Base-by-base conservation (phyloP, 1,140 invertebrate genomes). In the Aricia agestis region DNA sequence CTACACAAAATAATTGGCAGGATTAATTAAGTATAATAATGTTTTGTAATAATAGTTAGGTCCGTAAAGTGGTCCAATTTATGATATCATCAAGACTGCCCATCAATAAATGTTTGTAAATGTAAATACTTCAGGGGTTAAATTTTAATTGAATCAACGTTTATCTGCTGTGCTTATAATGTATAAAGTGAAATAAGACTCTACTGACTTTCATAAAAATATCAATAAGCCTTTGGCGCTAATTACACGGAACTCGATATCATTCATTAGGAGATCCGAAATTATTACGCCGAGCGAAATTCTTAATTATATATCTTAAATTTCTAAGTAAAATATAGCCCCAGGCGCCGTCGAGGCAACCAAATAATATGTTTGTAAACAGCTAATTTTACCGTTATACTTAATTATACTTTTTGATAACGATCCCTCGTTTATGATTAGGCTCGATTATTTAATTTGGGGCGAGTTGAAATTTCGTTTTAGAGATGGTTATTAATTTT, bases 221-320 rank as follows among this genome's bases (percentile, higher is more conserved):
- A 82, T 74, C 76, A 80, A 79, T 82, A 68, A 67, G 85, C 86
- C 89, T 63, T 73, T 79, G 86, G 89, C 84, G 76, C 75, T 90
- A 90, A 91, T 91, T 91, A 91, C 83, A 78, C 74, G 86, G 72
- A 91, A 91, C 86, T 79, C 80, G 89, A 91, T 91, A 91, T 91
- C 86, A 86, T 85, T 91, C 85, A 91, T 91, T 91, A 90, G 82
- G 68, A 81, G 83, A 85, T 81, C 85, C 87, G 74, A 90, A 91
- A 91, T 91, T 90, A 90, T 89, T 90, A 82, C 84, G 84, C 83
- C 79, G 75, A 81, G 79, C 86, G 82, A 90, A 90, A 89, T 91
- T 91, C 86, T 91, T 91, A 91, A 91, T 91, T 90, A 91, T 90
- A 91, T 89, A 82, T 90, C 89, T 91, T 90, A 83, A 89, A 89